Percentiles rank a stretch among this genome's conserved stretches.
Conservation (phyloP, 2,797 vertebrate genomes). For the Podarcis lilfordi region DNA sequence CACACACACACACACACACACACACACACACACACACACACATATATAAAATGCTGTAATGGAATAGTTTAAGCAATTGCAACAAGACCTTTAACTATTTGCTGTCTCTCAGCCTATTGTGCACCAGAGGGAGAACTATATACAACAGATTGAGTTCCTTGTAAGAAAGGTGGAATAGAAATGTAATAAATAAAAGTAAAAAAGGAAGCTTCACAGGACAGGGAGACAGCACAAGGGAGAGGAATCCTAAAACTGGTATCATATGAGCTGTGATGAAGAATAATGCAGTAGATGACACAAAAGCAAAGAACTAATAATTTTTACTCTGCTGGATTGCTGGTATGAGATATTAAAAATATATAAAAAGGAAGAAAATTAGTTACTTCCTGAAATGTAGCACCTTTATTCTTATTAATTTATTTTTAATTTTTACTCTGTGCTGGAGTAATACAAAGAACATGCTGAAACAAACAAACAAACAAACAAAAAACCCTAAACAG, state of each 20-base stretch:
- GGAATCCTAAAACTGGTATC: neutral
- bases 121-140: neutral
- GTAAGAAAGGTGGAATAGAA: too few relatives aligned
- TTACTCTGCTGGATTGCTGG: neutral
- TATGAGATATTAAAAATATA: neutral
- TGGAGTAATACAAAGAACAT: neutral
- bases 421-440: neutral
- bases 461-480: neutral
- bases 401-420: neutral
- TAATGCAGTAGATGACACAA: neutral
- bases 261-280: neutral
- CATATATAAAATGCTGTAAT: neutral
- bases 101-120: too few relatives aligned
- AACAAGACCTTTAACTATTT: too few relatives aligned
- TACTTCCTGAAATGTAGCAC: neutral
- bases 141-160: too few relatives aligned
- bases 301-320: neutral
- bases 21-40: too few relatives aligned
- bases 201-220: neutral
- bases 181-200: too few relatives aligned
- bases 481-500: neutral
- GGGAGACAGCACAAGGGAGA: neutral
- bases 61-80: neutral
- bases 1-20: too few relatives aligned
- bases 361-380: neutral